These are phyloP conservation scores for Phaonia tiefii DNA, from an alignment of 2,888 invertebrate genomes.

Conservation along the genomic window DNA sequence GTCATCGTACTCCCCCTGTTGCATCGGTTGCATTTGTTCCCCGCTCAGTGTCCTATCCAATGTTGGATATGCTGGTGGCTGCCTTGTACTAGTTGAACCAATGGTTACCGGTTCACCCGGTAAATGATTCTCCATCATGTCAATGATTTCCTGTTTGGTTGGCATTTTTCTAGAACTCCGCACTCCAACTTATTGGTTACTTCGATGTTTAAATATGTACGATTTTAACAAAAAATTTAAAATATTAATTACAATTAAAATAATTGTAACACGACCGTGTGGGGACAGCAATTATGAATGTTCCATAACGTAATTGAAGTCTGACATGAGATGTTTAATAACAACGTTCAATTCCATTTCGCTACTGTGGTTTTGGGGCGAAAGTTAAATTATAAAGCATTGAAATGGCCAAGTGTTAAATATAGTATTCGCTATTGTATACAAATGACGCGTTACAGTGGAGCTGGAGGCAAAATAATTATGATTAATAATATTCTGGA, in stretches of 20 bases:
- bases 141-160: slow-evolving; percentile 59
- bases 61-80: slow-evolving; percentile 54
- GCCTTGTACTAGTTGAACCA: background rate
- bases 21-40: background rate
- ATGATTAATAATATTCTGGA: too few relatives aligned
- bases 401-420: too few relatives aligned
- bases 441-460: too few relatives aligned
- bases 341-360: too few relatives aligned
- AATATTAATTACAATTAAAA: slow-evolving; percentile 33
- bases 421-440: too few relatives aligned
- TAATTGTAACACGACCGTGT: background rate
- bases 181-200: background rate
- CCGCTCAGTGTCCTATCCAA: slow-evolving; percentile 15
- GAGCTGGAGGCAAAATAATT: too few relatives aligned
- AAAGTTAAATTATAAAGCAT: too few relatives aligned
- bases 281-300: background rate
- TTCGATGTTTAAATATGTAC: background rate
- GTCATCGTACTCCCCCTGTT: background rate
- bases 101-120: slow-evolving; percentile 55
- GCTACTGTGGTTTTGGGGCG: slow-evolving; percentile 1
- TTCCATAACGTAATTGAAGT: slow-evolving; percentile 9
- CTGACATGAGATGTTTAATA: slow-evolving; percentile 7
- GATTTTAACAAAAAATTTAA: background rate
- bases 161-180: slow-evolving; percentile 40
- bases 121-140: slow-evolving; percentile 60